phyloP scores from a whole-genome alignment of 2,113 vertebrate genomes.

The Hippolais icterina region DNA sequence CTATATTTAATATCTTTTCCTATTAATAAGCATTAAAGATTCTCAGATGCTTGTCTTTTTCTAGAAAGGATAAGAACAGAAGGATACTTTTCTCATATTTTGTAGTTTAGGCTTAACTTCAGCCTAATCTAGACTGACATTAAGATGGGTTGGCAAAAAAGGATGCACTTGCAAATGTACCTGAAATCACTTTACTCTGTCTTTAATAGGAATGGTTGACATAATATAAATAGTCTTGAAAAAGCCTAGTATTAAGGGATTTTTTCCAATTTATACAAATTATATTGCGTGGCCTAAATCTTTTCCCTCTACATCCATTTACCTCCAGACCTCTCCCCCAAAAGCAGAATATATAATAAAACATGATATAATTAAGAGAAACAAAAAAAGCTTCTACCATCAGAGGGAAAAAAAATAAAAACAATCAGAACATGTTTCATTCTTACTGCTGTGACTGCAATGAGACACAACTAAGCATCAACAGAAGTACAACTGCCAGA shows the following conservation, averaged over 20 bases:
- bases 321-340: not conserved
- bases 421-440: not conserved
- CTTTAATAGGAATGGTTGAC: not conserved
- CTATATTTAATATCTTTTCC: not conserved
- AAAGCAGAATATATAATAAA: not conserved
- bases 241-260: not conserved
- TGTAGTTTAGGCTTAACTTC: not conserved
- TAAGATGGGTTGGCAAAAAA: not conserved
- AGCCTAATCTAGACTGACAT: not conserved
- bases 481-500: not conserved
- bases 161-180: not conserved
- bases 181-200: not conserved
- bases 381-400: not conserved
- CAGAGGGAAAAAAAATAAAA: not conserved
- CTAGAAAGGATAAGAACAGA: not conserved
- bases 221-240: not conserved
- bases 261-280: not conserved
- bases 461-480: not conserved
- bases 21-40: not conserved
- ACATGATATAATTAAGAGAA: not conserved
- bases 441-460: not conserved
- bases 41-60: not conserved
- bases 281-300: not conserved
- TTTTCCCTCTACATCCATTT: not conserved
- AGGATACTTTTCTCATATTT: not conserved